Evolutionary conservation across 2,888 invertebrate genomes (phyloP).

Genomic region (Subacronicta megacephala): DNA sequence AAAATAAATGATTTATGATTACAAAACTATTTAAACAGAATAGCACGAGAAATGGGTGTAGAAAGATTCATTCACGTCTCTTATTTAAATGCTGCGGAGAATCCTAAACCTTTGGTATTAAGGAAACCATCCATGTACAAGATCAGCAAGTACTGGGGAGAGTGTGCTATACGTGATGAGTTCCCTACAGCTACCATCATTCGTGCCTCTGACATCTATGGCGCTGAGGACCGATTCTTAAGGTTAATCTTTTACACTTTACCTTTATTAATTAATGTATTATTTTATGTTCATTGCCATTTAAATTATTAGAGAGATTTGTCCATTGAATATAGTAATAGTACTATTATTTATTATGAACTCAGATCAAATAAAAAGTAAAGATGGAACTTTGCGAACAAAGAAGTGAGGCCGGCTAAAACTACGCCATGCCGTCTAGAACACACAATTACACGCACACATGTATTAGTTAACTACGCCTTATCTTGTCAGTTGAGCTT

Average conservation of each 20-base stretch:
- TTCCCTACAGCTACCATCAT: constrained; percentile 98
- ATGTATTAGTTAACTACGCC: too few species aligned
- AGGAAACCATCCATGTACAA: constrained; percentile 94
- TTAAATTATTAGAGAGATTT: too few species aligned
- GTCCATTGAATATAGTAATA: too few species aligned
- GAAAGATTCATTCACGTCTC: constrained; percentile 98
- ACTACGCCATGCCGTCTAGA: too few species aligned
- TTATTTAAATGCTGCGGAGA: constrained; percentile 93
- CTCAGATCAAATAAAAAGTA: too few species aligned
- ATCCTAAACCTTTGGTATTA: constrained; percentile 92
- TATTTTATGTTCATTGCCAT: too few species aligned
- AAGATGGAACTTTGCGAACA: too few species aligned
- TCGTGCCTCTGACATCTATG: constrained; percentile 97
- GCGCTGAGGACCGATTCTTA: constrained; percentile 96
- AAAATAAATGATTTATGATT: too few species aligned
- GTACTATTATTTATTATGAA: too few species aligned
- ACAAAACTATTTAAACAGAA: constrained; percentile 33
- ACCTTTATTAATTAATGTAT: background rate
- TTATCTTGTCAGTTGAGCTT: too few species aligned
- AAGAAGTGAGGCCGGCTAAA: too few species aligned
- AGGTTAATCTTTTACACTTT: constrained; percentile 78
- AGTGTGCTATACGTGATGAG: constrained; percentile 96
- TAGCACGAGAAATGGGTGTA: constrained; percentile 93
- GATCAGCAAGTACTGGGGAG: constrained; percentile 95
- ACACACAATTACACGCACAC: too few species aligned